Base-by-base conservation (phyloP, 1,140 invertebrate species). In the Acarapis woodi region DNA sequence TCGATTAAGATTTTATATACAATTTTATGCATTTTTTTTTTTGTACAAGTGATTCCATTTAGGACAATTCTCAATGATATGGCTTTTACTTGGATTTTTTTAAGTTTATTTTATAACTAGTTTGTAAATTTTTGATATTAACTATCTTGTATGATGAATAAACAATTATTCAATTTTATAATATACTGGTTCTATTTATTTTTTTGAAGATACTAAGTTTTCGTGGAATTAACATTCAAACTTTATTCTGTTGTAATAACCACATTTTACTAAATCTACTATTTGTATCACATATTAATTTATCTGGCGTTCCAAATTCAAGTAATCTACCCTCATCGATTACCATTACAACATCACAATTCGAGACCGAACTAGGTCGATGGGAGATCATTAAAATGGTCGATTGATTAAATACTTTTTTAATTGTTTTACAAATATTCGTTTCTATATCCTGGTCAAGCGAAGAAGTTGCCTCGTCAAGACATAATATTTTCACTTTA, bases 231-330 rank as follows among this genome's bases (percentile, higher is more conserved):
- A 25, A 8, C 12, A 25, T 12, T 8, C 6, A 25, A 8, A 20
- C 12, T 33, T 16, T 3, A 20, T 20, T 20, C 16, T 3, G 1
- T 3, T 33, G 19, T 5, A 23, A 23, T 8, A 4, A 24, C 22
- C 21, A 35, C 12, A 35, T 9, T 16, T 25, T n/a, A 35, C 25
- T 14, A n/a, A 35, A 35, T 4, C 8, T 14, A n/a, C 21, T 24
- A 4, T 24, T 18, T 1, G 4, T 24, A 16, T 35, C 16, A 20
- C 32, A 23, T 37, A 45, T 32, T 10, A 87, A 55, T 42, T 77
- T 65, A 32, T 82, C 73, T 51, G 85, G 78, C 32, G 62, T 73
- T 53, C 83, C 85, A 24, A 73, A 60, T 55, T 94, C 85, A n/a
- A 77, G 65, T 44, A 94, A 80, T 53, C 70, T 66, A 10, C 45